Conservation (phyloP, 2,888 invertebrate species). For the Saturnia japonica region DNA sequence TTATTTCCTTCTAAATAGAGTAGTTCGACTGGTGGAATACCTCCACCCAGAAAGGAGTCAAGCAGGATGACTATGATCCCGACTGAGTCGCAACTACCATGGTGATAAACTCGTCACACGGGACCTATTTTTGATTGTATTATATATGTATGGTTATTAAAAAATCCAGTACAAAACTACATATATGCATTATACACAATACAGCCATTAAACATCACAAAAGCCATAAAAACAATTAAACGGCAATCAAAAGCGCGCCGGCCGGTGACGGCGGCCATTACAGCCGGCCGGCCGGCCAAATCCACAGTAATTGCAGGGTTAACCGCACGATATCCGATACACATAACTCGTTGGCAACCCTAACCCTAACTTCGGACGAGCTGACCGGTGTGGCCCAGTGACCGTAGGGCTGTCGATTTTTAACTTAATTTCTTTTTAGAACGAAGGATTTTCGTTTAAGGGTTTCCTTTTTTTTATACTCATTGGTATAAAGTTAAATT, state of each 20-base stretch:
- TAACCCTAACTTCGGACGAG: conserved; percentile 51
- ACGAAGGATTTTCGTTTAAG: neutral
- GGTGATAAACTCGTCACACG: no score
- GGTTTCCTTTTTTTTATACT: neutral
- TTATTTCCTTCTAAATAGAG: no score
- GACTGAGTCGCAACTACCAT: no score
- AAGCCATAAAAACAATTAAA: conserved; percentile 62
- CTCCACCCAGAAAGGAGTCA: no score
- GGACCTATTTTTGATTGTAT: no score
- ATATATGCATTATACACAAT: conserved; percentile 1
- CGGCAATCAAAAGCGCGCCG: conserved; percentile 43
- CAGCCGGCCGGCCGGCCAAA: conserved; percentile 35
- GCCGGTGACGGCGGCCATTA: conserved; percentile 34
- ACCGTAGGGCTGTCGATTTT: conserved; percentile 48
- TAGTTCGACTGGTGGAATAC: no score
- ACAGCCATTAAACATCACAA: conserved; percentile 18
- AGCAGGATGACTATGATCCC: no score
- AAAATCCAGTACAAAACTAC: neutral
- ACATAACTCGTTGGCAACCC: conserved; percentile 58
- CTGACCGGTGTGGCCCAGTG: conserved; percentile 57
- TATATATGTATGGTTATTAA: no score
- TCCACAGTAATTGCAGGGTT: conserved; percentile 58
- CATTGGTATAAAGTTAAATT: neutral
- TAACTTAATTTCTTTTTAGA: neutral
- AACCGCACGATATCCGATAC: conserved; percentile 51